These are phyloP conservation scores for Melieria crassipennis DNA, from an alignment of 2,888 invertebrate species.

Conservation along the genomic window DNA sequence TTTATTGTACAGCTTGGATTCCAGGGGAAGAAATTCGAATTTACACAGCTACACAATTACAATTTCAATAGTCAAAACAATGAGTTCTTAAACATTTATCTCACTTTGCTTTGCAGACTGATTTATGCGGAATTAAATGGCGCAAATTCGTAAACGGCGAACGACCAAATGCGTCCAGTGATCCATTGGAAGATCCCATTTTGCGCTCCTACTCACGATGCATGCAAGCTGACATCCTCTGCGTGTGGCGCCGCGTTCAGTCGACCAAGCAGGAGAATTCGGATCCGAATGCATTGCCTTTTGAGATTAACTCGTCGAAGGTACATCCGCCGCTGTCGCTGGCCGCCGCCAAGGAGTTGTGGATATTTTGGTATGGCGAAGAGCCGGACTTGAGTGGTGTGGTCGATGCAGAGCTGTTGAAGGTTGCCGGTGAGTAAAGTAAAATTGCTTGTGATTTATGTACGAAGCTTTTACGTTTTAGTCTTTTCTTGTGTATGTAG, in stretches of 20 bases:
- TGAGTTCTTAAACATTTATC: conserved; percentile 1
- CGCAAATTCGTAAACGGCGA: conserved; percentile 89
- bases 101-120: conserved; percentile 77
- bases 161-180: conserved; percentile 67
- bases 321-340: conserved; percentile 81
- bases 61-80: not conserved
- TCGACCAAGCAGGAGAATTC: conserved; percentile 69
- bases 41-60: no score
- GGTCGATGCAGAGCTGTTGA: conserved; percentile 86
- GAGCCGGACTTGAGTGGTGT: conserved; percentile 89
- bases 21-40: no score
- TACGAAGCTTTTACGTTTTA: not conserved
- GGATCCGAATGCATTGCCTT: conserved; percentile 67
- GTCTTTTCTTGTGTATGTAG: not conserved
- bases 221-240: conserved; percentile 92
- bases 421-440: conserved; percentile 80
- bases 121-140: conserved; percentile 99
- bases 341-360: conserved; percentile 93
- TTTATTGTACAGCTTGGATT: no score
- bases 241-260: conserved; percentile 95
- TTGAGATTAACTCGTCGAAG: conserved; percentile 67
- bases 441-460: not conserved
- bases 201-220: conserved; percentile 90
- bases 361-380: conserved; percentile 99
- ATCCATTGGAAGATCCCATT: conserved; percentile 89